Percentiles rank a stretch among this genome's conserved stretches.
These are phyloP conservation scores for Drosophila yakuba DNA, from an alignment of 1,140 invertebrate genomes.

Conservation along the genomic window DNA sequence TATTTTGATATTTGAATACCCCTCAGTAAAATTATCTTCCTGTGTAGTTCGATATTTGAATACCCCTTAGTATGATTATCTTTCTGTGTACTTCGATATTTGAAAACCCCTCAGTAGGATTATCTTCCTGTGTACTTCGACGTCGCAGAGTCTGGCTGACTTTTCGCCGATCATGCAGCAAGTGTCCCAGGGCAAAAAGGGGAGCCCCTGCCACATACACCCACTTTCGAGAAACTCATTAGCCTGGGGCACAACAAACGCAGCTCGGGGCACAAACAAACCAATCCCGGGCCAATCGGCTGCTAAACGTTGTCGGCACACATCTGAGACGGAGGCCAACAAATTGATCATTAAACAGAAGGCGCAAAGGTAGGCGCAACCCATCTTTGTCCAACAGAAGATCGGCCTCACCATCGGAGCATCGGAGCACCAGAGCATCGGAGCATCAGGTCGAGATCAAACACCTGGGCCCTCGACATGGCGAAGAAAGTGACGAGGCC, in stretches of 20 bases:
- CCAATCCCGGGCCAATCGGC: conserved; percentile 42
- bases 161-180: conserved; percentile 9
- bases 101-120: too few relatives aligned
- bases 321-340: conserved; percentile 75
- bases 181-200: conserved; percentile 8
- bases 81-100: too few relatives aligned
- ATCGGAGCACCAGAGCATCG: conserved; percentile 27
- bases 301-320: conserved; percentile 77
- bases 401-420: conserved; percentile 39
- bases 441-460: conserved; percentile 69
- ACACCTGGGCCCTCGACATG: conserved; percentile 68
- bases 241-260: conserved; percentile 49
- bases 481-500: conserved; percentile 69
- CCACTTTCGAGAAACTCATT: conserved; percentile 74
- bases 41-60: background rate
- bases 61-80: too few relatives aligned
- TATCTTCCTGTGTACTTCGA: background rate
- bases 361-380: conserved; percentile 74
- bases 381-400: conserved; percentile 52
- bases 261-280: conserved; percentile 14
- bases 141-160: conserved; percentile 52
- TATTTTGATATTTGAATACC: too few relatives aligned
- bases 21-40: background rate
- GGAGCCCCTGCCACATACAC: conserved; percentile 62
- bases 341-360: conserved; percentile 84